Base-by-base conservation (phyloP, 2,113 vertebrate species). In the Tragulus kanchil region DNA sequence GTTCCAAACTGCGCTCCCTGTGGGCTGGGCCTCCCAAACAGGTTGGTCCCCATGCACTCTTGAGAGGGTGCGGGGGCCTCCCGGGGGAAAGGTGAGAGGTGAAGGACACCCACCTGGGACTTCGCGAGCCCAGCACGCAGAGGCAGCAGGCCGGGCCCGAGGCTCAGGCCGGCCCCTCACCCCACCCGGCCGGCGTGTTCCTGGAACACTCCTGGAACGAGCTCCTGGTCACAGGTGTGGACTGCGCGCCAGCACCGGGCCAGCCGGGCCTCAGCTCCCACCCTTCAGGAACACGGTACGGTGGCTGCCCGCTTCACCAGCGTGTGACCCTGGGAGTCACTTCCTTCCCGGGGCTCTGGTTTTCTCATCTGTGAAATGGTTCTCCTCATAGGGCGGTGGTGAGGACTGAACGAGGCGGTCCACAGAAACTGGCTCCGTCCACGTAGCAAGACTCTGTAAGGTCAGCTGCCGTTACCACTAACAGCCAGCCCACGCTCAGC, bases 11-110 rank as follows among this genome's bases (percentile, higher is more conserved):
- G 36, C 58, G 95, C 36, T 94, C 56, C 17, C 0, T 31, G 45
- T 14, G 84, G 69, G 75, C 65, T 12, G 26, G 79, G 95, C 92
- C 69, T 93, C 67, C 65, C 67, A 28, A 95, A 96, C 93, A 96
- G 92, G 95, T 93, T 85, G 1, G 5, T 71, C 94, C 54, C 94
- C 88, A 16, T n/a, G 61, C 13, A 75, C 25, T 67, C 42, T 19
- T 21, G 11, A 4, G 58, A 82, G 85, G 96, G 89, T 8, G 6
- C 12, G 36, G 83, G 42, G 13, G 23, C 45, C 45, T 81, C 75
- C 36, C 10, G 1, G 79, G 36, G 21, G 31, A 91, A 89, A 50
- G 62, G 71, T 73, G 45, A 85, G 58, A 64, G 17, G 73, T 21
- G 62, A 82, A 65, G 78, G 59, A 17, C 16, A 45, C n/a, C 61